These are phyloP conservation scores for Acipenser oxyrinchus DNA, from an alignment of 2,797 vertebrate species.

Conservation along the genomic window DNA sequence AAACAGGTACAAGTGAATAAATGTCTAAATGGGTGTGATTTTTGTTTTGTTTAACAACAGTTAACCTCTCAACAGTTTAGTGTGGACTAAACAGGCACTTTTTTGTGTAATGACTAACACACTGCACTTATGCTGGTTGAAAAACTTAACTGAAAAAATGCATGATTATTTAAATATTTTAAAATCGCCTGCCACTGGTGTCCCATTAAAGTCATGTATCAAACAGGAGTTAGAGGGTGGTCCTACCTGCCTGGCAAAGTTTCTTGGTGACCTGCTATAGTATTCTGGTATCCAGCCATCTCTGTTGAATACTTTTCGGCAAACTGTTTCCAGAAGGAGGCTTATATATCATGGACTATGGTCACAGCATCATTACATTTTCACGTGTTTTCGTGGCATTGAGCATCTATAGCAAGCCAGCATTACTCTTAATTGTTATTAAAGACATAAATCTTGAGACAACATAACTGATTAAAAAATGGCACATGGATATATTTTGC, in stretches of 20 bases:
- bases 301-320: constrained; percentile 7
- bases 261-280: constrained; percentile 10
- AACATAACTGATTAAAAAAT: constrained; percentile 24
- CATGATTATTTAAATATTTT: too few relatives aligned
- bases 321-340: constrained; percentile 7
- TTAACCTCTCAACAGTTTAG: too few relatives aligned
- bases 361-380: constrained; percentile 10
- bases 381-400: constrained; percentile 9
- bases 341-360: not conserved
- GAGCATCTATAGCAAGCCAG: constrained; percentile 14
- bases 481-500: constrained; percentile 26
- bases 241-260: constrained; percentile 13
- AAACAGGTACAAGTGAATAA: too few relatives aligned
- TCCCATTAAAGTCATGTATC: not conserved
- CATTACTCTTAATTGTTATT: constrained; percentile 29
- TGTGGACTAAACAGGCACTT: too few relatives aligned
- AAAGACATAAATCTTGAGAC: constrained; percentile 26
- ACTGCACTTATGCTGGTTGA: too few relatives aligned
- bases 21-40: too few relatives aligned
- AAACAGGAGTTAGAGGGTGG: constrained; percentile 1
- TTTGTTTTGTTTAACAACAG: too few relatives aligned
- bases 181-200: not conserved
- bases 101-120: too few relatives aligned
- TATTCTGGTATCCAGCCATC: constrained; percentile 11
- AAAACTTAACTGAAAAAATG: too few relatives aligned